These are phyloP conservation scores for Corynorhinus townsendii DNA, from an alignment of 2,113 vertebrate species.

Conservation along the genomic window DNA sequence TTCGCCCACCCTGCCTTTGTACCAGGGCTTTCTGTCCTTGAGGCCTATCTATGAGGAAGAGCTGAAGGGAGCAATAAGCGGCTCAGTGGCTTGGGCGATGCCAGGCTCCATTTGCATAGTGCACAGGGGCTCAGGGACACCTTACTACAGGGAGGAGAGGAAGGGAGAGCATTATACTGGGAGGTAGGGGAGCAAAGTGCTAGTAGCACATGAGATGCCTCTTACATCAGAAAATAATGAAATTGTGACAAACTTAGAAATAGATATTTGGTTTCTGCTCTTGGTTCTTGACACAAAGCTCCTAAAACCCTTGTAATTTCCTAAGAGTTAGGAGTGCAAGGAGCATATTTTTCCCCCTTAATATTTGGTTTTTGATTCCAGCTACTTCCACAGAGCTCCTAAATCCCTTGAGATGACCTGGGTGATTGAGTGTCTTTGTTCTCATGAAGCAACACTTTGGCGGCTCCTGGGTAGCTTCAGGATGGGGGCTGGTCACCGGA, in stretches of 20 bases:
- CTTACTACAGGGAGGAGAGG: not conserved
- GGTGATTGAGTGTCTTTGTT: not conserved
- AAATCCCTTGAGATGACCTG: not conserved
- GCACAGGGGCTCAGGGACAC: not conserved
- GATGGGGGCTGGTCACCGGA: not conserved
- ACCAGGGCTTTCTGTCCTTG: not conserved
- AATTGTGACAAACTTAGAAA: not conserved
- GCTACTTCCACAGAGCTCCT: not conserved
- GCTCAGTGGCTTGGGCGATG: not conserved
- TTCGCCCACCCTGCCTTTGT: not conserved
- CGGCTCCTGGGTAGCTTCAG: not conserved
- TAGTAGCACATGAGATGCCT: not conserved
- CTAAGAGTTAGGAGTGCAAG: not conserved
- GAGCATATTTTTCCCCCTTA: not conserved
- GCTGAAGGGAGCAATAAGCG: not conserved
- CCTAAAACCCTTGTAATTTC: not conserved
- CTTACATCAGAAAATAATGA: not conserved
- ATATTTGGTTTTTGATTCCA: not conserved
- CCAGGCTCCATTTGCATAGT: not conserved
- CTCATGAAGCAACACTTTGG: not conserved
- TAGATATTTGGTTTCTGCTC: not conserved
- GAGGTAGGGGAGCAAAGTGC: not conserved
- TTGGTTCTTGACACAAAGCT: not conserved
- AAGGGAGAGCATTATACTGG: not conserved
- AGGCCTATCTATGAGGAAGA: not conserved